Base-by-base conservation (phyloP, 2,888 invertebrate species). In the Acrocyrtus sp. region DNA sequence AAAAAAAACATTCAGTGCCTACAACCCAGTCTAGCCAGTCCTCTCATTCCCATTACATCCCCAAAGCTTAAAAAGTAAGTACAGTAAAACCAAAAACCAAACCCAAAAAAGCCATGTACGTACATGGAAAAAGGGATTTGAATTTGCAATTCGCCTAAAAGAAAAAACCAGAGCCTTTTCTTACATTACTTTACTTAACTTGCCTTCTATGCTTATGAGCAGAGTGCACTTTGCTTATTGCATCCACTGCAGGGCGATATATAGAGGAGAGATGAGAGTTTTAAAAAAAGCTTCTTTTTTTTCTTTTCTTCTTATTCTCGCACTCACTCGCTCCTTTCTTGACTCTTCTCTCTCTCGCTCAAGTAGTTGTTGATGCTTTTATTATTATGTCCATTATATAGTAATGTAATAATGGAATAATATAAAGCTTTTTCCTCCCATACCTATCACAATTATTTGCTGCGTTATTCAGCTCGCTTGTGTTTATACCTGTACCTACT, bases 351-450 rank as follows among this genome's bases (percentile, higher is more conserved):
- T n/a, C n/a, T n/a, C n/a, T n/a, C n/a, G n/a, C n/a, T 63, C 24
- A 34, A 62, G 48, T 26, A 62, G 41, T 63, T 63, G 63, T 63
- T 63, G 63, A 63, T 63, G 54, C 63, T 63, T 63, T 63, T 63
- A 63, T 62, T 62, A 62, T 53, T 63, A 63, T 54, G 29, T 45
- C 24, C 53, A 63, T 63, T 63, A 43, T 24, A 53, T 15, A 39
- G 47, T 27, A 45, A 56, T 45, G 60, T 45, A 45, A 62, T 50
- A 62, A 51, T 62, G 51, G 51, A 34, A 41, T 24, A 62, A 41
- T n/a, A n/a, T n/a, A n/a, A n/a, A 50, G n/a, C 21, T 50, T 50
- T 50, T 45, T 45, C 17, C 21, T n/a, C 22, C 21, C 22, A n/a
- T n/a, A n/a, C n/a, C n/a, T n/a, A n/a, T n/a, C n/a, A n/a, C n/a